Evolutionary conservation across 2,797 vertebrate species (phyloP), one percentile per base, ranked within the genome.

Genomic region (Dendrocincla tyrannina): DNA sequence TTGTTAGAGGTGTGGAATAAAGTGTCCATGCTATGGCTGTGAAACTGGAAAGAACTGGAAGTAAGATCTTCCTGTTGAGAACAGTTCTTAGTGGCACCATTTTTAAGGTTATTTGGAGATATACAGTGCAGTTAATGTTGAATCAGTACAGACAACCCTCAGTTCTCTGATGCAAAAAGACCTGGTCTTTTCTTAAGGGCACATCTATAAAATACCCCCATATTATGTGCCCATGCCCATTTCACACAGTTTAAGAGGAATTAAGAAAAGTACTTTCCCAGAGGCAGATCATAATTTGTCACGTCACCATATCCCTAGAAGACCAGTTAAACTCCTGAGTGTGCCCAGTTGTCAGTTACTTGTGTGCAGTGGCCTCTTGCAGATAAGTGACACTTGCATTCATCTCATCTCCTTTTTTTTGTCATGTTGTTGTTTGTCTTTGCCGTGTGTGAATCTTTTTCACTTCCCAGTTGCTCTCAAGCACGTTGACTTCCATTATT

Each of bases 221-320:
- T 35, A 30, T 63, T 63, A 63, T 58, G 55, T n/a, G 42, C 41
- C 17, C 10, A 20, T 7, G 30, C 8, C 9, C 9, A n/a, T 89
- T 69, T 55, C 55, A 87, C 20, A 52, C 60, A 55, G 32, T 92
- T 92, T 67, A 77, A 49, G 32, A 82, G 59, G 32, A 78, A 60
- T 86, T 88, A 55, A 70, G 81, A 68, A 73, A 86, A 64, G 30
- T 62, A 44, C 44, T 80, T 92, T 85, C 49, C n/a, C 30, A 35
- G 60, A 41, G 41, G 17, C 58, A 56, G 67, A 66, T 87, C 5
- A 7, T 92, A 49, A 70, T 89, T 84, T 93, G 17, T 47, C 59
- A 37, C 64, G 25, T 66, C 73, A 64, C 41, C 11, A 2, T 76
- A 78, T 70, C 50, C 39, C 64, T 55, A 70, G 42, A 93, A 58